Base-by-base conservation (phyloP, 53 echinoderm and acorn worm species). In the Holothuria leucospilota region DNA sequence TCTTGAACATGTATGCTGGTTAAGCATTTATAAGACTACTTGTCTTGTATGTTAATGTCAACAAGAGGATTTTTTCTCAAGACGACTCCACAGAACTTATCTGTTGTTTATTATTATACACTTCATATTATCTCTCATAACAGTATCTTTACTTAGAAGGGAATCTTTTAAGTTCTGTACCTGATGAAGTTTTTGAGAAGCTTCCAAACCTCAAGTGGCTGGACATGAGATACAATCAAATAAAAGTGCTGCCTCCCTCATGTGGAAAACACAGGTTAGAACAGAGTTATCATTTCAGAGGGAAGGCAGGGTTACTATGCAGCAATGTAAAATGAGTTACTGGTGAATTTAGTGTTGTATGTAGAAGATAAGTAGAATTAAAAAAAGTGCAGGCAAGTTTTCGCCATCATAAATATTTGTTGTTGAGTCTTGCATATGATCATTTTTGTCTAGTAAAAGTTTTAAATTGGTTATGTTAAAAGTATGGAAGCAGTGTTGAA, bases 81-180 rank as follows among this genome's bases (percentile, higher is more conserved):
- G 34, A 34, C 3, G 1, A 34, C 34, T 34, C 34, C 3, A 3
- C 34, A 34, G 34, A 34, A 34, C 34, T 34, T 34, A 3, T 34
- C 34, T 2, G 34, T 34, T 34, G 34, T 34, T 34, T 3, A 34
- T 34, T 34, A 34, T 34, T 34, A 9, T 46, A 46, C 46, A 46
- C 46, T 11, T 46, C 46, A 46, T 46, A 46, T 46, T 46, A 11
- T 46, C 8, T 46, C 6, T 46, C 7, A 71, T 67, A 58, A 8
- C 82, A 98, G 99, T 93, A 90, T 85, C 77, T 98, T 18, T 98
- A 98, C 65, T 51, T 98, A 59, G 99, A 98, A 30, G 99, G 99
- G 4, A 98, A 98, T 77, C 69, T 89, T 28, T 67, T 98, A 27
- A 85, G 82, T 27, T 71, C 86, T 39, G 84, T 98, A 18, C 93